phyloP scores from a whole-genome alignment of 1,140 invertebrate species.

The Drosophila miranda region DNA sequence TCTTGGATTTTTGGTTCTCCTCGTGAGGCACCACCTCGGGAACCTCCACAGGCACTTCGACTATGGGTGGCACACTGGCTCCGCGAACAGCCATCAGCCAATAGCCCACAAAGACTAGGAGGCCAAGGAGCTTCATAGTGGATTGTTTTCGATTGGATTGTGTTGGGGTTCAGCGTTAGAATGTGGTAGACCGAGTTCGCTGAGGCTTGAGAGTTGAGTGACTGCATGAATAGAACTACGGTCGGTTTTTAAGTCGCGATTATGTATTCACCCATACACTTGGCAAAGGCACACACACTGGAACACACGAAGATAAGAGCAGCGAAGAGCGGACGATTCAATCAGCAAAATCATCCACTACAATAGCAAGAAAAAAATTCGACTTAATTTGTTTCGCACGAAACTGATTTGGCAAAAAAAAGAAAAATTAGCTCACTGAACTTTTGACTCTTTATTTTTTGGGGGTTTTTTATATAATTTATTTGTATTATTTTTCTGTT shows the following conservation, averaged over 20 bases:
- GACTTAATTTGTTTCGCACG: constrained; percentile 37
- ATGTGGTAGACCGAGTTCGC: constrained; percentile 34
- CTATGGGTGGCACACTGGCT: constrained; percentile 17
- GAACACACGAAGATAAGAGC: constrained; percentile 20
- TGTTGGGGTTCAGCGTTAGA: constrained; percentile 6
- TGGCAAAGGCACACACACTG: not conserved
- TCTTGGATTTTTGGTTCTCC: not conserved
- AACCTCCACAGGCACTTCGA: constrained; percentile 12
- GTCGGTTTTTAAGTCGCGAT: constrained; percentile 66
- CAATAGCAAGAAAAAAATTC: constrained; percentile 34
- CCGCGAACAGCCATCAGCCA: constrained; percentile 13
- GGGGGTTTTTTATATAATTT: constrained; percentile 17
- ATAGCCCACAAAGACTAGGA: constrained; percentile 19
- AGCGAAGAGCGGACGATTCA: constrained; percentile 31
- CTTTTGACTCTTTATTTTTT: constrained; percentile 21
- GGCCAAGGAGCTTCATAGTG: constrained; percentile 24
- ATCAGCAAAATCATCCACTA: constrained; percentile 39
- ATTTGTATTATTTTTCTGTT: constrained; percentile 6
- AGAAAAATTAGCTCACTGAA: constrained; percentile 14
- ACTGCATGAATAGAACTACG: constrained; percentile 52
- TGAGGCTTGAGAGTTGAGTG: constrained; percentile 54
- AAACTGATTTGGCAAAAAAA: constrained; percentile 17
- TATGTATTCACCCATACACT: constrained; percentile 36
- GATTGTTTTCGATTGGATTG: constrained; percentile 18
- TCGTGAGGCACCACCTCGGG: constrained; percentile 10